Evolutionary conservation across 2,113 vertebrate species (phyloP), one percentile per base, ranked within the genome.

Genomic region (Grammomys surdaster): DNA sequence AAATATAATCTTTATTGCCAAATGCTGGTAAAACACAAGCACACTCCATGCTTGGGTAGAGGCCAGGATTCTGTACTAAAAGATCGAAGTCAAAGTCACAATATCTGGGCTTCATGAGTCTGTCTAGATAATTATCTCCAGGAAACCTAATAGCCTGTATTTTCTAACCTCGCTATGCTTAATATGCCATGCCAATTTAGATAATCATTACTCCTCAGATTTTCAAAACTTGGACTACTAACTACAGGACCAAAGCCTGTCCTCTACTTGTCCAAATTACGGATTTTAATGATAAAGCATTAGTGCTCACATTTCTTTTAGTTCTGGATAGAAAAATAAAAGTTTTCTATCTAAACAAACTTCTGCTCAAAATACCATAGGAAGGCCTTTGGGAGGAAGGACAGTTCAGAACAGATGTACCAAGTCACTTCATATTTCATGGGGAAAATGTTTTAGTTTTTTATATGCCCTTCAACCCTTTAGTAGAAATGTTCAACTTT

Each of bases 101-200:
- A 43, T 72, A 70, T n/a, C 60, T 95, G 60, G 81, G 65, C 56
- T 89, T 89, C 46, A 16, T 90, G 85, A 91, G 33, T n/a, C 14
- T 40, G 14, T 94, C 81, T 73, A 93, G n/a, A 81, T 70, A 65
- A 58, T 58, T 24, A 90, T 90, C 24, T 88, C 82, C 46, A 78
- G 85, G 3, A 89, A 92, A 84, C 24, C 24, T 14, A 95, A 24
- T 63, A 81, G 36, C 40, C 76, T 84, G 26, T 92, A 33, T 96
- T 65, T 67, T 80, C 70, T 88, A 65, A 88, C 40, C n/a, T 94
- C 77, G 82, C 36, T 58, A 92, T 96, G 90, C 96, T 96, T 72
- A 70, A 96, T 69, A 69, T 33, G 65, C 92, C 73, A 93, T 72
- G 69, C 84, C 92, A 93, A 76, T 93, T 77, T 84, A 67, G 78